Percentiles rank a stretch among this genome's conserved stretches.
phyloP scores from a whole-genome alignment of 1,140 invertebrate species.

The Subanguina moxae region DNA sequence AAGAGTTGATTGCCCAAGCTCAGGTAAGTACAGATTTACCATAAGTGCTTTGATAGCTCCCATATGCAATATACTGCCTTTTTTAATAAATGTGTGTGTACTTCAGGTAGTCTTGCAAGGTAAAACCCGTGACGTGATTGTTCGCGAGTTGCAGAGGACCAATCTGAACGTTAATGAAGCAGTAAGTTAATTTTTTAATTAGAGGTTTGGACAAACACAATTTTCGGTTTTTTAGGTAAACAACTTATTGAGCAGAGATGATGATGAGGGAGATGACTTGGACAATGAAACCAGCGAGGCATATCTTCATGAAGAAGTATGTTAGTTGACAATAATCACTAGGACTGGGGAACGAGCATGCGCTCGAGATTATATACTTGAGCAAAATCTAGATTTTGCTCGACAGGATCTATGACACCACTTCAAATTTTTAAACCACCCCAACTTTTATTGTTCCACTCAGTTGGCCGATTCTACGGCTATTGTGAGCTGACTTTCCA shows the following conservation, averaged over 20 bases:
- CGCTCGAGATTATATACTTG: too few species aligned
- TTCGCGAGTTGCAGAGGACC: constrained; percentile 87
- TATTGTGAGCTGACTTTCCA: too few species aligned
- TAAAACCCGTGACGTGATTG: constrained; percentile 94
- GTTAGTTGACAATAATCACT: too few species aligned
- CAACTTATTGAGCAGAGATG: constrained; percentile 92
- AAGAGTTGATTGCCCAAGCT: constrained; percentile 62
- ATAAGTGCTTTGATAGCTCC: background rate
- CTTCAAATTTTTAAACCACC: too few species aligned
- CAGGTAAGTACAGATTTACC: constrained; percentile 40
- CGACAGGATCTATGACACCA: too few species aligned
- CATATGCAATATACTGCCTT: background rate
- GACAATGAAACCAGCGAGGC: constrained; percentile 48
- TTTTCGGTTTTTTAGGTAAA: constrained; percentile 64
- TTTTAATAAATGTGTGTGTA: background rate
- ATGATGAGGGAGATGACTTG: constrained; percentile 72
- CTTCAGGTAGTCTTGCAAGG: constrained; percentile 76
- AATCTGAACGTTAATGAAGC: constrained; percentile 95
- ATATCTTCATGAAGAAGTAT: constrained; percentile 71
- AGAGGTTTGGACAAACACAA: constrained; percentile 59
- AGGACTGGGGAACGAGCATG: too few species aligned
- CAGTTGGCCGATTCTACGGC: too few species aligned
- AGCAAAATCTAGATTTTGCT: too few species aligned
- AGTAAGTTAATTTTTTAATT: constrained; percentile 58
- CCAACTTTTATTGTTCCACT: too few species aligned